These are phyloP conservation scores for Mya arenaria DNA, from an alignment of 1,140 invertebrate genomes.

Conservation along the genomic window DNA sequence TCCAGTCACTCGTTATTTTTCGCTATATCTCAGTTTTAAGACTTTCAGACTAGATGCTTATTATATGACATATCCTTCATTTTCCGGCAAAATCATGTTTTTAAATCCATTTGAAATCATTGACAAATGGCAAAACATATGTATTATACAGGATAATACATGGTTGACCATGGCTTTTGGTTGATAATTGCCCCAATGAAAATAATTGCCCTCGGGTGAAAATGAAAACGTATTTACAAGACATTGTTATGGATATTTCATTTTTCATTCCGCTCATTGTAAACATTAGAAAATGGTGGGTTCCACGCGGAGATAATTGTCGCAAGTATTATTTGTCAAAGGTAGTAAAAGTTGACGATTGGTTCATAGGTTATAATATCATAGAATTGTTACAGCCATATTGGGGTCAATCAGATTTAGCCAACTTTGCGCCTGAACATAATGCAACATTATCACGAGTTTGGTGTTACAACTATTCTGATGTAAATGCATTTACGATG, in stretches of 20 bases:
- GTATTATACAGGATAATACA: constrained; percentile 27
- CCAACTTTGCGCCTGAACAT: constrained; percentile 20
- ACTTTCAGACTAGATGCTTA: too few species aligned
- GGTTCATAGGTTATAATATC: not conserved
- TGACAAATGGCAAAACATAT: constrained; percentile 54
- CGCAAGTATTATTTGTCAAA: constrained; percentile 20
- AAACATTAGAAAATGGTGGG: constrained; percentile 25
- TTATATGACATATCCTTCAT: too few species aligned
- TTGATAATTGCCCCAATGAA: constrained; percentile 16
- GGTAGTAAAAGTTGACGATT: constrained; percentile 19
- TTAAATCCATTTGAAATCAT: not conserved
- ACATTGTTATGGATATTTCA: constrained; percentile 42
- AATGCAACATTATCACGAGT: constrained; percentile 22
- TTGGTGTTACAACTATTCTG: not conserved
- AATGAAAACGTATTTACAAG: too few species aligned
- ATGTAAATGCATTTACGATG: constrained; percentile 15
- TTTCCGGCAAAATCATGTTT: not conserved
- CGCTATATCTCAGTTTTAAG: too few species aligned
- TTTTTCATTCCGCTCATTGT: not conserved
- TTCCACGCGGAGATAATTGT: not conserved
- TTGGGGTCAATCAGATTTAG: constrained; percentile 5
- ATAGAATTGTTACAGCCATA: not conserved
- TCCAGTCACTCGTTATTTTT: too few species aligned
- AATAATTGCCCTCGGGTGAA: too few species aligned
- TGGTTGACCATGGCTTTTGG: constrained; percentile 36